phyloP scores from a whole-genome alignment of 2,888 invertebrate species.

The Acronicta leporina region DNA sequence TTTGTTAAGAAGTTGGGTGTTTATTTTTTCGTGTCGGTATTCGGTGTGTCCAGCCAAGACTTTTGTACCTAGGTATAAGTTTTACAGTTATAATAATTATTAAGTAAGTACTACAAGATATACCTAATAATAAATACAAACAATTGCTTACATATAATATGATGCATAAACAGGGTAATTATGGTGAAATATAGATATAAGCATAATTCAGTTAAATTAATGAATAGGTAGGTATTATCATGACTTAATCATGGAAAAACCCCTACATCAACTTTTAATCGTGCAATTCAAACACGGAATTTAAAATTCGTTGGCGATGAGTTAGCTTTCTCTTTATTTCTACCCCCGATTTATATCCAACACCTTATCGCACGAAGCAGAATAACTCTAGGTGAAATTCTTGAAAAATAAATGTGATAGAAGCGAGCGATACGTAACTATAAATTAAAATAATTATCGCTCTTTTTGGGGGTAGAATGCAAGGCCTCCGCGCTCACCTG shows the following conservation, averaged over 20 bases:
- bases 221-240: neutral
- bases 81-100: too few species aligned
- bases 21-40: too few species aligned
- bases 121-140: too few species aligned
- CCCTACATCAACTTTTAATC: conserved; percentile 3
- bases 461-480: conserved; percentile 72
- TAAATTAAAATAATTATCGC: conserved; percentile 84
- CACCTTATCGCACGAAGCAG: conserved; percentile 46
- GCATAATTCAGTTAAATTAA: too few species aligned
- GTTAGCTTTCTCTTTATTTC: conserved; percentile 36
- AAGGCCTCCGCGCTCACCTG: conserved; percentile 59
- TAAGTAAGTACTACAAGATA: too few species aligned
- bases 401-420: conserved; percentile 60
- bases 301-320: conserved; percentile 32
- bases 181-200: too few species aligned
- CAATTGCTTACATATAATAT: too few species aligned
- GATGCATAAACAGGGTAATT: too few species aligned
- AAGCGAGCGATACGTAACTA: conserved; percentile 55
- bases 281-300: conserved; percentile 15
- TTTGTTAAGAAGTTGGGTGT: too few species aligned
- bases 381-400: conserved; percentile 38
- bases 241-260: neutral
- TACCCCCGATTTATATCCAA: conserved; percentile 35
- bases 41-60: too few species aligned
- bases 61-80: too few species aligned